These are phyloP conservation scores for Microcebus griseorufus DNA, from an alignment of 2,113 vertebrate species.

Conservation along the genomic window DNA sequence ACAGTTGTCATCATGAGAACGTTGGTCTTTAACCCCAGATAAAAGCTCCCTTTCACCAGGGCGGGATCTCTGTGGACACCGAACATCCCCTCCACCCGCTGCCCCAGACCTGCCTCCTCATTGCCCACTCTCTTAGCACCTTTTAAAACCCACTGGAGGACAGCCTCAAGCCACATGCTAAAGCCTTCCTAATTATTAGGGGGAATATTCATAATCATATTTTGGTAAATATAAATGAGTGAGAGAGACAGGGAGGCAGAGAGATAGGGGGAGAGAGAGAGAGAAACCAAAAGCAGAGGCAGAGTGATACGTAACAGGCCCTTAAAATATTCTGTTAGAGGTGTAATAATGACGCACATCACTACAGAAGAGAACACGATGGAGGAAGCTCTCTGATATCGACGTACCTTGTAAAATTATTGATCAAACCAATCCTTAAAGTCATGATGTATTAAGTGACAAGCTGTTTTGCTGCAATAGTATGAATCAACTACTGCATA, in stretches of 20 bases:
- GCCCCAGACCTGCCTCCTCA: background rate
- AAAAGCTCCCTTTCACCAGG: background rate
- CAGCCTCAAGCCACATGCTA: background rate
- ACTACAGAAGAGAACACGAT: background rate
- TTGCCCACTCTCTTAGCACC: background rate
- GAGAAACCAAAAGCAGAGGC: background rate
- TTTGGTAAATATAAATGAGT: conserved; percentile 1
- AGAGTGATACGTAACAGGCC: background rate
- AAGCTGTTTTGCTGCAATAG: conserved; percentile 28
- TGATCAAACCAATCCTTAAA: conserved; percentile 23
- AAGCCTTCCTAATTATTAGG: background rate
- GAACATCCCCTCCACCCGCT: no score
- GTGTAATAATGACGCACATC: background rate
- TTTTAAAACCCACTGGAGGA: background rate
- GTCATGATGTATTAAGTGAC: background rate
- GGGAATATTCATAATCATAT: background rate
- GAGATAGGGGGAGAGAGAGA: rapidly evolving
- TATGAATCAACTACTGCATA: conserved; percentile 27
- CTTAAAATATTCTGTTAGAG: conserved; percentile 8
- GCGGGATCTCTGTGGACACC: background rate
- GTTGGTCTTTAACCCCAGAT: background rate
- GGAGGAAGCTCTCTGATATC: background rate
- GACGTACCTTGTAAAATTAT: background rate
- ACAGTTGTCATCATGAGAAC: background rate
- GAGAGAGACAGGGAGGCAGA: background rate